A percentile compares a stretch with the other conserved stretches of the same genome.
phyloP scores from a whole-genome alignment of 2,113 vertebrate species.

The Gallinago undulata region DNA sequence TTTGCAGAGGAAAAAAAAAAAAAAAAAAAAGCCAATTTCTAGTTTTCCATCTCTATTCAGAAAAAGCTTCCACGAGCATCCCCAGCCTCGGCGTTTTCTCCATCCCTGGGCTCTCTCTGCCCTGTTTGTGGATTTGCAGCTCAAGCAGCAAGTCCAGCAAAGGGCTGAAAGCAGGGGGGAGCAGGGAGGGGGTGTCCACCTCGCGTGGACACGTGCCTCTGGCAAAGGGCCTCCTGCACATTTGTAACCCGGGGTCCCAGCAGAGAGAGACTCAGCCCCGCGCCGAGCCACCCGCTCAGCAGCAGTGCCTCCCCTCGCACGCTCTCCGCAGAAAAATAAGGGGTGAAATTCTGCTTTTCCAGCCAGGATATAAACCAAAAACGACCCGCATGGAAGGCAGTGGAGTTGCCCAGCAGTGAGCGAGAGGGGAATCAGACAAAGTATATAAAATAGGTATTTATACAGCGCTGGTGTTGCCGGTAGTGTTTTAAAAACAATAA shows the following conservation, averaged over 20 bases:
- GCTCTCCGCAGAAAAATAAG: neutral
- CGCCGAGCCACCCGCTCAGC: fast-evolving
- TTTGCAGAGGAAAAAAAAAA: too few relatives aligned
- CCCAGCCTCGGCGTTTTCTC: fast-evolving
- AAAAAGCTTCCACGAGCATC: neutral
- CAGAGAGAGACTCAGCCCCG: neutral
- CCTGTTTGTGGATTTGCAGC: neutral
- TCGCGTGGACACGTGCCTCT: fast-evolving
- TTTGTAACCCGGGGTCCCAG: fast-evolving
- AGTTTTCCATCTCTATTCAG: neutral
- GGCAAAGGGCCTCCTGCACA: neutral
- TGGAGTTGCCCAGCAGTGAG: neutral
- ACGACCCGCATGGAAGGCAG: neutral
- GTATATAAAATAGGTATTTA: slow-evolving; percentile 60
- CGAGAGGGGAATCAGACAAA: neutral
- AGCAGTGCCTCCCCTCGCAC: fast-evolving
- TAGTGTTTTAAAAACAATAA: slow-evolving; percentile 63
- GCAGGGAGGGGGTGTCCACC: neutral
- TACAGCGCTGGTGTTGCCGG: neutral
- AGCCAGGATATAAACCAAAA: neutral
- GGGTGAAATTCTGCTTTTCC: neutral
- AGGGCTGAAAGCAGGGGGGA: neutral
- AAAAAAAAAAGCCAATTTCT: fast-evolving
- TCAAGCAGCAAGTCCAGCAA: neutral
- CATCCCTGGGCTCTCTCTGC: neutral